Base-by-base conservation (phyloP, 37 sponge, comb jelly and placozoan genomes). In the Cliona cf. orientalis region DNA sequence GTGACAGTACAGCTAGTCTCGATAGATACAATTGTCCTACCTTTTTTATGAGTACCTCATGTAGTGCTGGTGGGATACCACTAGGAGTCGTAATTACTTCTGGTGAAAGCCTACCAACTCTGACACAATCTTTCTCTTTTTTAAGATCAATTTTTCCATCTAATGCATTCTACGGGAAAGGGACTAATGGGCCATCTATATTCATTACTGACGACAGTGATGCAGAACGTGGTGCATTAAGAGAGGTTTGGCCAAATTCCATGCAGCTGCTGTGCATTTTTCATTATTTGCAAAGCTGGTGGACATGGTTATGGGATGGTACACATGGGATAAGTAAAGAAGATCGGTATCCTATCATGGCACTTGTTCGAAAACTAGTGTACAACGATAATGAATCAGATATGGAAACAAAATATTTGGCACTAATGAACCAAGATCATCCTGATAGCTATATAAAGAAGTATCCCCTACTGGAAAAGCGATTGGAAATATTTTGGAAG, bases 261-360 rank as follows among this genome's bases (percentile, higher is more conserved):
- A 78, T 28, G 1, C 44, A 64, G 12, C 46, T 78, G 9, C 44
- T 78, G 3, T 78, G 79, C 49, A 78, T 65, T 21, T 78, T 78
- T 78, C 79, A 78, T 64, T 64, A 44, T 64, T 61, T 78, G 43
- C 79, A 78, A 37, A n/a, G 66, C 33, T 66, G 79, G 67, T 78
- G 79, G 79, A 40, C 66, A 14, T 78, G 79, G 79, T 26, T 78
- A 35, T 42, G 57, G 59, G 60, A 75, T 36, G 36, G 26, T n/a
- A 36, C 31, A 5, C 68, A 67, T 67, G 41, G 68, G 3, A 67
- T 67, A 23, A 41, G 5, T 37, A 67, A 67, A 9, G 68, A 31
- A 37, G 68, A 67, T 41, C 37, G 68, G 6, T 41, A 67, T 37
- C 41, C 68, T 23, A 61, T 61, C 26, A 61, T 61, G 17, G 5